Evolutionary conservation across 2,797 vertebrate genomes (phyloP).

Genomic region (Channallabes apus): DNA sequence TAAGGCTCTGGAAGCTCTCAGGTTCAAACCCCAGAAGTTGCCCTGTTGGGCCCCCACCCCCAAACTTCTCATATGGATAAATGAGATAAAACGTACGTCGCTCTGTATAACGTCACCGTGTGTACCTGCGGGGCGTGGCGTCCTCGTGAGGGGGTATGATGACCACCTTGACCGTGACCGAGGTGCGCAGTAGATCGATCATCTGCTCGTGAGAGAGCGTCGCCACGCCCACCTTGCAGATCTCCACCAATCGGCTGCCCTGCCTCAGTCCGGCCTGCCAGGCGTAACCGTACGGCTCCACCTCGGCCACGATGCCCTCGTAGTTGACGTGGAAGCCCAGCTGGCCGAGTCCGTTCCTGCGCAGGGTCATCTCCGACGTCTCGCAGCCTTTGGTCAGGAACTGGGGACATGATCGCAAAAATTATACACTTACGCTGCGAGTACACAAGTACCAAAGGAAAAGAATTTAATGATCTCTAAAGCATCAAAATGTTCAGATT

Average conservation of each 20-base stretch:
- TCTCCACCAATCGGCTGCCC: conserved; percentile 95
- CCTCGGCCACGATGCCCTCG: conserved; percentile 97
- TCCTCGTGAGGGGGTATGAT: conserved; percentile 96
- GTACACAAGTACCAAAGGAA: too few relatives aligned
- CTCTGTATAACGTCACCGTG: too few relatives aligned
- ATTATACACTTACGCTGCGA: too few relatives aligned
- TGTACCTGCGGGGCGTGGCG: conserved; percentile 91
- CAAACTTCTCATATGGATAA: too few relatives aligned
- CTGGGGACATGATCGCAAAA: conserved; percentile 63
- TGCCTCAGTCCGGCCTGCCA: conserved; percentile 97
- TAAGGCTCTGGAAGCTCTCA: too few relatives aligned
- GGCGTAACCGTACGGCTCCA: conserved; percentile 96
- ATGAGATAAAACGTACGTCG: too few relatives aligned
- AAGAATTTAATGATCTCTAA: not conserved
- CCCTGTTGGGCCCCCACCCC: too few relatives aligned
- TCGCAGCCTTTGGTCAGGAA: conserved; percentile 93
- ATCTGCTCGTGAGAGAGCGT: conserved; percentile 97
- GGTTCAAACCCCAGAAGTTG: too few relatives aligned
- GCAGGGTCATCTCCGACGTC: conserved; percentile 94
- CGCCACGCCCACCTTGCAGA: conserved; percentile 96
- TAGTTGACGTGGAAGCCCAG: conserved; percentile 99
- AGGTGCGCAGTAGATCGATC: conserved; percentile 96
- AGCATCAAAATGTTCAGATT: not conserved
- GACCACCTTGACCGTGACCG: conserved; percentile 91
- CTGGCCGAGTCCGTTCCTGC: conserved; percentile 93